Conservation (phyloP, 2,888 invertebrate genomes). For the Neoitamus cyanurus region DNA sequence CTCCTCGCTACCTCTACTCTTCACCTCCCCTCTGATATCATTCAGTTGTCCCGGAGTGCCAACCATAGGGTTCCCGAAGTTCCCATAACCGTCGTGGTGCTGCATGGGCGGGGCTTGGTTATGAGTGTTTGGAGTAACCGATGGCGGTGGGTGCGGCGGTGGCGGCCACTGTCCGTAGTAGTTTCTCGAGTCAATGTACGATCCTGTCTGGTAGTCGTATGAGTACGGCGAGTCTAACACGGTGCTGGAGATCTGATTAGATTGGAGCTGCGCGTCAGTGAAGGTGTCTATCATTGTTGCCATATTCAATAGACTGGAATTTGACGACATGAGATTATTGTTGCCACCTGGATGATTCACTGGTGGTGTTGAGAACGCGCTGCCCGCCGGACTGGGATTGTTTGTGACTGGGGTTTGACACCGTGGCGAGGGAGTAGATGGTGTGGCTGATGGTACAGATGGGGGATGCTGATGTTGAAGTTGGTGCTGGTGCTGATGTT, state of each 20-base stretch:
- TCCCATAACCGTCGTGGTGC: conserved; percentile 59
- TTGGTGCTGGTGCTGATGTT: too few species aligned
- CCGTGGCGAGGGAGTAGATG: conserved; percentile 64
- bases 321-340: conserved; percentile 65
- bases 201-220: conserved; percentile 71
- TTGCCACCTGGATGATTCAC: conserved; percentile 61
- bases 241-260: conserved; percentile 87
- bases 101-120: conserved; percentile 55
- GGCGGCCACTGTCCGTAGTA: conserved; percentile 74
- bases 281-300: conserved; percentile 82
- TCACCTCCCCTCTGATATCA: conserved; percentile 61
- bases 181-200: conserved; percentile 72
- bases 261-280: conserved; percentile 82
- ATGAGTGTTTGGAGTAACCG: conserved; percentile 67
- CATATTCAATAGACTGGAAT: conserved; percentile 76
- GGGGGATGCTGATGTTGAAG: conserved; percentile 57
- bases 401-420: conserved; percentile 68
- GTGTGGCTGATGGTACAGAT: conserved; percentile 55
- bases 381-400: conserved; percentile 70
- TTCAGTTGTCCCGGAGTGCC: conserved; percentile 56
- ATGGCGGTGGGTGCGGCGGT: conserved; percentile 69
- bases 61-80: conserved; percentile 52
- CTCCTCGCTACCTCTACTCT: conserved; percentile 70
- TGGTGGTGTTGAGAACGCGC: conserved; percentile 66
- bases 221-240: conserved; percentile 78